Conservation (phyloP, 2,888 invertebrate genomes). For the Cantharis nigra region DNA sequence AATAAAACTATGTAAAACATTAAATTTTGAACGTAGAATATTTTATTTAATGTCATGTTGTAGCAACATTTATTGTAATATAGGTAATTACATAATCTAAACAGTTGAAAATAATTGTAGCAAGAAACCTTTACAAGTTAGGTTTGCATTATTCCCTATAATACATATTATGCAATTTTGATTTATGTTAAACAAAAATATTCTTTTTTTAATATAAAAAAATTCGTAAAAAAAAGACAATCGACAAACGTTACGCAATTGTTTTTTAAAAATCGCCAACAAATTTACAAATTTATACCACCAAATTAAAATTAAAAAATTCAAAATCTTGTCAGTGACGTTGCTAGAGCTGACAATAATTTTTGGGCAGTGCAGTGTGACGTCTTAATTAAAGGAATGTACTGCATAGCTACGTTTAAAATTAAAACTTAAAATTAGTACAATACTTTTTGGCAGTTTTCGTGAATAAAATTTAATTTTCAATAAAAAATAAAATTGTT, state of each 20-base stretch:
- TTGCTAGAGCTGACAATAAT: constrained; percentile 5
- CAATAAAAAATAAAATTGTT: not conserved
- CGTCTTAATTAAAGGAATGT: constrained; percentile 3
- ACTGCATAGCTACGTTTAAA: not conserved
- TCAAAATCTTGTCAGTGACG: constrained; percentile 19
- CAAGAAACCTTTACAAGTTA: constrained; percentile 13
- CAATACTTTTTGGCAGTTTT: constrained; percentile 2
- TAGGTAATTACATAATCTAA: constrained; percentile 34
- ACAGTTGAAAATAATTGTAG: constrained; percentile 19
- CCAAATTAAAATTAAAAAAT: constrained; percentile 21
- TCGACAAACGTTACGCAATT: constrained; percentile 15
- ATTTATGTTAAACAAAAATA: not conserved
- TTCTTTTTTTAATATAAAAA: constrained; percentile 1
- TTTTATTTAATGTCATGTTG: constrained; percentile 42
- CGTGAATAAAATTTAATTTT: not conserved
- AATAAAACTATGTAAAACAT: constrained; percentile 47
- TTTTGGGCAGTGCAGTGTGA: not conserved
- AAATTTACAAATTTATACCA: constrained; percentile 29
- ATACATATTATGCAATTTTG: not conserved
- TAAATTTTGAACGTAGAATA: constrained; percentile 43
- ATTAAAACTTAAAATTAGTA: not conserved
- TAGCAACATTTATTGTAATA: constrained; percentile 37
- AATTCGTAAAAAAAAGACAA: not conserved
- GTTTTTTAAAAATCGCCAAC: constrained; percentile 31
- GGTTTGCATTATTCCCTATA: not conserved